Percentiles rank a stretch among this genome's conserved stretches.
These are phyloP conservation scores for Drosophila navojoa DNA, from an alignment of 1,140 invertebrate species.

Conservation along the genomic window DNA sequence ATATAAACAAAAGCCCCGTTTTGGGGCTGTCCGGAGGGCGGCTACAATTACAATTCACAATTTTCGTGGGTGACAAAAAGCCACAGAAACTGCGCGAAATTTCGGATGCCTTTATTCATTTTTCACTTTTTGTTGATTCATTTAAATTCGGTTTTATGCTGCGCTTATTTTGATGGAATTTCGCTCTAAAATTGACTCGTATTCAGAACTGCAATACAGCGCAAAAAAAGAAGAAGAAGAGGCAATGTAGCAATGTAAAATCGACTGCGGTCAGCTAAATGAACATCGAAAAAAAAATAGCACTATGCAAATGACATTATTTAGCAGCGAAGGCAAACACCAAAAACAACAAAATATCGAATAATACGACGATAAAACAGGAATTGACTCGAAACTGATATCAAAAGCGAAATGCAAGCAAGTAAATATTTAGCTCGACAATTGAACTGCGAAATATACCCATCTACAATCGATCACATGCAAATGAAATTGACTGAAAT, in stretches of 20 bases:
- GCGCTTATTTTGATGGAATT: slow-evolving; percentile 67
- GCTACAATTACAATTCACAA: slow-evolving; percentile 59
- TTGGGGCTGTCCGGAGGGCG: slow-evolving; percentile 30
- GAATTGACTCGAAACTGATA: slow-evolving; percentile 52
- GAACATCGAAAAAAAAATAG: slow-evolving; percentile 48
- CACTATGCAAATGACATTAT: slow-evolving; percentile 60
- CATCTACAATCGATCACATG: slow-evolving; percentile 10
- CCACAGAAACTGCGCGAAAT: slow-evolving; percentile 43
- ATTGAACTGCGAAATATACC: slow-evolving; percentile 28
- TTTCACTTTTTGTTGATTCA: slow-evolving; percentile 34
- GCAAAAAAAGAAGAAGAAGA: neutral
- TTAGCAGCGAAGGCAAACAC: slow-evolving; percentile 26
- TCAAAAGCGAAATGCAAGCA: slow-evolving; percentile 50
- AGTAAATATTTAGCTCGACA: slow-evolving; percentile 19
- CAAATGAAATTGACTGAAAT: slow-evolving; percentile 16
- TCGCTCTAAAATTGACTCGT: slow-evolving; percentile 54
- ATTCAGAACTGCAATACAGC: slow-evolving; percentile 6
- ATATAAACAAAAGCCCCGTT: slow-evolving; percentile 23
- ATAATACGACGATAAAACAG: slow-evolving; percentile 19
- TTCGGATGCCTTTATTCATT: slow-evolving; percentile 9
- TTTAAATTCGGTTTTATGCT: slow-evolving; percentile 41
- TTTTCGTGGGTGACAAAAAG: slow-evolving; percentile 53
- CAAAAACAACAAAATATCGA: slow-evolving; percentile 3
- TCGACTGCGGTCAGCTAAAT: slow-evolving; percentile 66
- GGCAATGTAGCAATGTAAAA: slow-evolving; percentile 13